Conservation (phyloP, 2,888 invertebrate genomes). For the Cosmia trapezina region DNA sequence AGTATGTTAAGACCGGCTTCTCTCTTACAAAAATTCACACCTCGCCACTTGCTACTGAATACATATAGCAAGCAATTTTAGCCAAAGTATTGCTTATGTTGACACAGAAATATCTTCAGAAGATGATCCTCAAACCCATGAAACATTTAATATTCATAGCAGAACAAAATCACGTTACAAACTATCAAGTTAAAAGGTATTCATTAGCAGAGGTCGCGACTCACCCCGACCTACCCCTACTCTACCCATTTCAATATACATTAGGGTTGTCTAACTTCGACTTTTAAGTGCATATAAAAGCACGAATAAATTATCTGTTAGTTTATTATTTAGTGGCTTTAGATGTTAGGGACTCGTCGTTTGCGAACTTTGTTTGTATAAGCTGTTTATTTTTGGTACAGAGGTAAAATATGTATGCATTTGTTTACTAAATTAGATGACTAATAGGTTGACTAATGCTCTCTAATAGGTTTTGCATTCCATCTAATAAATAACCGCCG, state of each 20-base stretch:
- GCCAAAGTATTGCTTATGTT: not conserved
- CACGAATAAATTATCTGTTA: slow-evolving; percentile 31
- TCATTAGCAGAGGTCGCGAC: slow-evolving; percentile 29
- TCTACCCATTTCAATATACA: slow-evolving; percentile 45
- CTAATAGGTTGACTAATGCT: too few relatives aligned
- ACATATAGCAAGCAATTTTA: not conserved
- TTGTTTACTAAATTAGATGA: slow-evolving; percentile 1
- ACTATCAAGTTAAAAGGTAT: slow-evolving; percentile 54
- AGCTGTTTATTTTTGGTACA: slow-evolving; percentile 12
- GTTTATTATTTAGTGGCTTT: slow-evolving; percentile 37
- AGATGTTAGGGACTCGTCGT: slow-evolving; percentile 15
- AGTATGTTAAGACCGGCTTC: too few relatives aligned
- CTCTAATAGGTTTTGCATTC: not conserved
- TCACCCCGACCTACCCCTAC: not conserved
- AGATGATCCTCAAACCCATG: not conserved
- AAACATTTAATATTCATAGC: not conserved
- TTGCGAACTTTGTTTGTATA: slow-evolving; percentile 11
- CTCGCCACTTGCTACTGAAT: too few relatives aligned
- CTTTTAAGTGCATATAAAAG: slow-evolving; percentile 29
- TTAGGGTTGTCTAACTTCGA: slow-evolving; percentile 51
- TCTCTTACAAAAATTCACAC: too few relatives aligned
- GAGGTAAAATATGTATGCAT: not conserved
- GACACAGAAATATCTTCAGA: not conserved
- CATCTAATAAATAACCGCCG: not conserved
- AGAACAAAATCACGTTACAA: not conserved